These are phyloP conservation scores for Hyppa rectilinea DNA, from an alignment of 2,888 invertebrate species.

Conservation along the genomic window DNA sequence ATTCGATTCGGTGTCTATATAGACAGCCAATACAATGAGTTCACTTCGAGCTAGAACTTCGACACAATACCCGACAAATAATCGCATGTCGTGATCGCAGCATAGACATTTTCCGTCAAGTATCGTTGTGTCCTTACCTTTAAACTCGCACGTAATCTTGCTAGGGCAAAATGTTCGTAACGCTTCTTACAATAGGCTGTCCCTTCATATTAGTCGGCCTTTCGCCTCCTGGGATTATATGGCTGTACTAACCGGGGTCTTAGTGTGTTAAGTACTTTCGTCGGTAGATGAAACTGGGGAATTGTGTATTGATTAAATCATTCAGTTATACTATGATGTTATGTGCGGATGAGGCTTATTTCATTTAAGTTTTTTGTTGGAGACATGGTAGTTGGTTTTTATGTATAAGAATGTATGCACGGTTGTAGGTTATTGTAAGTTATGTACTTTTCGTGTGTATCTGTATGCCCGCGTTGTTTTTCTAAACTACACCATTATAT, in stretches of 20 bases:
- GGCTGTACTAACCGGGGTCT: conserved; percentile 74
- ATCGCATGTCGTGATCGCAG: neutral
- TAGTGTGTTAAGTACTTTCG: conserved; percentile 72
- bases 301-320: conserved; percentile 76
- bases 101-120: conserved; percentile 16
- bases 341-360: conserved; percentile 24
- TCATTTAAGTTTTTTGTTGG: neutral
- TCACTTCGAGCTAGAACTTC: neutral
- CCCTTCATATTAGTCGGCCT: conserved; percentile 85
- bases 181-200: conserved; percentile 84
- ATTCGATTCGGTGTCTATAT: neutral
- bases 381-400: neutral
- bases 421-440: too few species aligned
- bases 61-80: neutral
- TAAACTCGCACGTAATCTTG: conserved; percentile 82
- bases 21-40: conserved; percentile 17
- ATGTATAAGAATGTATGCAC: too few species aligned
- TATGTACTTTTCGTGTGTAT: too few species aligned
- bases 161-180: conserved; percentile 82
- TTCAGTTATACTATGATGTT: conserved; percentile 46
- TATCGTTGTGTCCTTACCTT: conserved; percentile 32
- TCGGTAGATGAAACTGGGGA: conserved; percentile 68
- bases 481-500: too few species aligned
- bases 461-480: too few species aligned
- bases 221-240: conserved; percentile 78